Evolutionary conservation across 2,113 vertebrate species (phyloP).

Genomic region (Oryzias curvinotus): DNA sequence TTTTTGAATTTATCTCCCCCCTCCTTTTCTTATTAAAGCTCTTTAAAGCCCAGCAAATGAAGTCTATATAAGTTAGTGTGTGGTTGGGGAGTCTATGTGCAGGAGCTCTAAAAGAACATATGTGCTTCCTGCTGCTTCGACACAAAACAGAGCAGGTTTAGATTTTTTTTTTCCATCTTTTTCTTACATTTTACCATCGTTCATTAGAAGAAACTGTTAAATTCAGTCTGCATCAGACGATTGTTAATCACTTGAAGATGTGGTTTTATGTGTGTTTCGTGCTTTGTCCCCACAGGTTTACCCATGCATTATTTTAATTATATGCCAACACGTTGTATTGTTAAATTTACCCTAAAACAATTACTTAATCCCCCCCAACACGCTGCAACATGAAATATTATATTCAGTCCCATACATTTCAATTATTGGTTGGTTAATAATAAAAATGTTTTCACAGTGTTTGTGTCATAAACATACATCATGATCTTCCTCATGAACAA

Average conservation of each 20-base stretch:
- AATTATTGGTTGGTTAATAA: too few species aligned
- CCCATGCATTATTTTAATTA: constrained; percentile 11
- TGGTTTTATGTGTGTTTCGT: constrained; percentile 9
- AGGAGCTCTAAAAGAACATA: constrained; percentile 42
- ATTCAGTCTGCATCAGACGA: constrained; percentile 44
- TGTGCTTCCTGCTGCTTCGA: constrained; percentile 42
- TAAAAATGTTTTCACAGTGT: too few species aligned
- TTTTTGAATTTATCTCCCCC: constrained; percentile 15
- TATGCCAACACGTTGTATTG: too few species aligned
- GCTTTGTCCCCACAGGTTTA: constrained; percentile 4
- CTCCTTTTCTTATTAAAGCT: constrained; percentile 11
- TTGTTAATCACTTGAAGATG: constrained; percentile 65
- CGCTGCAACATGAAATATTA: too few species aligned
- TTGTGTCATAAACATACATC: too few species aligned
- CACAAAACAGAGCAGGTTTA: constrained; percentile 31
- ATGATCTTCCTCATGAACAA: too few species aligned
- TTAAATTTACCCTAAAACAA: too few species aligned
- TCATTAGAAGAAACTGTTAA: constrained; percentile 56
- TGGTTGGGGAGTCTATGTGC: constrained; percentile 44
- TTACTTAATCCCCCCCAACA: too few species aligned
- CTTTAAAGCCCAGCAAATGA: constrained; percentile 36
- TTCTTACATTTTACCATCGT: constrained; percentile 43
- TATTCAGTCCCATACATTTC: too few species aligned
- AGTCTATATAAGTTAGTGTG: constrained; percentile 43
- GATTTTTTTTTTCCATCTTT: constrained; percentile 39